Percentiles rank a stretch among this genome's conserved stretches.
Evolutionary conservation across 2,888 invertebrate genomes (phyloP).

Genomic region (Mylabris sibirica): DNA sequence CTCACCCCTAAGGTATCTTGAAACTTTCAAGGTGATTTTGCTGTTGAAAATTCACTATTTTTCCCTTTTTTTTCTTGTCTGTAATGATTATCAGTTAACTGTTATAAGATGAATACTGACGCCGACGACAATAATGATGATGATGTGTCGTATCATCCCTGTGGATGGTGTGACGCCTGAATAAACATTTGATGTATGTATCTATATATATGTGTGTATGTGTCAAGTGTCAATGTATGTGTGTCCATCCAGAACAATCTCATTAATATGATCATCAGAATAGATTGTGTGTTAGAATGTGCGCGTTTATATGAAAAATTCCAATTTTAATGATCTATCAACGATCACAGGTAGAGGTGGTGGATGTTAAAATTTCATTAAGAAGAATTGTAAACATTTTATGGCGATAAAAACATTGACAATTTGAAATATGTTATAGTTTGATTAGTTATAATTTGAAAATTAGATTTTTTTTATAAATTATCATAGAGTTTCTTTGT

Average conservation of each 20-base stretch:
- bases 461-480: no score
- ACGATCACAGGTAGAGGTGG: no score
- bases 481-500: no score
- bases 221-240: background rate
- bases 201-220: background rate
- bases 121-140: conserved; percentile 12
- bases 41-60: background rate
- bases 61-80: background rate
- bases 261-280: conserved; percentile 40
- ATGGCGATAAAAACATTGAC: no score
- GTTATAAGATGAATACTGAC: background rate
- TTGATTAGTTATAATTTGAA: no score
- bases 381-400: no score
- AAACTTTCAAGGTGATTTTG: background rate
- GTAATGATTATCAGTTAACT: background rate
- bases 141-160: conserved; percentile 27
- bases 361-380: no score
- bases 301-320: background rate
- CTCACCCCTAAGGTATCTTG: background rate
- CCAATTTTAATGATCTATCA: background rate
- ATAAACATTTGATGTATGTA: conserved; percentile 32
- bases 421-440: no score
- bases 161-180: conserved; percentile 36
- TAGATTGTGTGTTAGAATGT: background rate
- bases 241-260: conserved; percentile 36